Percentiles rank a stretch among this genome's conserved stretches.
Evolutionary conservation across 1,140 invertebrate species (phyloP).

Genomic region (Episyrphus balteatus): DNA sequence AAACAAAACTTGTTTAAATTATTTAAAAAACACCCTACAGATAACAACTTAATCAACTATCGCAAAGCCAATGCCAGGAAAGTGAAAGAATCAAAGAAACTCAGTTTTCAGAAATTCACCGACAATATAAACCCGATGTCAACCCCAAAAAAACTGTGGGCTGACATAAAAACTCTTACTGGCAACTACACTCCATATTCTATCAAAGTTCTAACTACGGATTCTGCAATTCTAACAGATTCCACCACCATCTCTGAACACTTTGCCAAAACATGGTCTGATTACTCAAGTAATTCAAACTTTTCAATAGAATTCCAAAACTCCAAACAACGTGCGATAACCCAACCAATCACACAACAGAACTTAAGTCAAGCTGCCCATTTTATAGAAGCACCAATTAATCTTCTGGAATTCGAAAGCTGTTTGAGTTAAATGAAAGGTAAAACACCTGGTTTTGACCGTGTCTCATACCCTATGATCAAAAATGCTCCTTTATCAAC

Average conservation of each 20-base stretch:
- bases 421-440: conserved; percentile 1
- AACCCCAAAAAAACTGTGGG: conserved; percentile 4
- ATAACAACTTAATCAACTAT: neutral
- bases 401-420: conserved; percentile 1
- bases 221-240: neutral
- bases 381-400: neutral
- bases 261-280: conserved; percentile 6
- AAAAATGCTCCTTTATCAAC: conserved; percentile 1
- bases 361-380: neutral
- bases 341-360: neutral
- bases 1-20: conserved; percentile 5
- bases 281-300: conserved; percentile 4
- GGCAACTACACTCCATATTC: conserved; percentile 1
- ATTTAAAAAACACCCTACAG: neutral
- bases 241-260: conserved; percentile 2
- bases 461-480: conserved; percentile 6
- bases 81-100: conserved; percentile 1
- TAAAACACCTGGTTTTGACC: conserved; percentile 3
- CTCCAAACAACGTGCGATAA: neutral
- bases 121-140: neutral
- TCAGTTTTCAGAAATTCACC: conserved; percentile 4
- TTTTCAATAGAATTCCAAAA: conserved; percentile 1
- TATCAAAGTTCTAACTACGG: neutral
- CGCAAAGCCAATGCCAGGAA: neutral
- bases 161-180: conserved; percentile 5